phyloP scores from a whole-genome alignment of 2,888 invertebrate species.

The Eutolmus rufibarbis region DNA sequence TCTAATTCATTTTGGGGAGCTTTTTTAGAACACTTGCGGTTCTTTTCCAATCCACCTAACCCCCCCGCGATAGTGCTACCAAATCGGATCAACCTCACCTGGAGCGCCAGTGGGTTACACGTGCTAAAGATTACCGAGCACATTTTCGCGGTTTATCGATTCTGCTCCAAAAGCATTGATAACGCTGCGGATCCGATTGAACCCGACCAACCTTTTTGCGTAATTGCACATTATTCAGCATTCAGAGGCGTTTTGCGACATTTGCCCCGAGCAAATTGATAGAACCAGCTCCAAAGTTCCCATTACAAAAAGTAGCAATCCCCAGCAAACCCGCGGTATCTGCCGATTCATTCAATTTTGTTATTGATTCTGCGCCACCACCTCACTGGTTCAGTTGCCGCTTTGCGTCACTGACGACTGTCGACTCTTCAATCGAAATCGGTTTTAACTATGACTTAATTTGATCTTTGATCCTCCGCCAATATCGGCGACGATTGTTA shows the following conservation, averaged over 20 bases:
- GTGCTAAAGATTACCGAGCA: neutral
- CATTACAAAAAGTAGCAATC: neutral
- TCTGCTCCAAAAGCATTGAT: neutral
- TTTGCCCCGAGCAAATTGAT: neutral
- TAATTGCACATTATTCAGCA: neutral
- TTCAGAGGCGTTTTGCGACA: neutral
- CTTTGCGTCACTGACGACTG: neutral
- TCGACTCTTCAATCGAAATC: neutral
- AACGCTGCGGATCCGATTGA: neutral
- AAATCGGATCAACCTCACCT: neutral
- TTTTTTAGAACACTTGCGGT: slow-evolving; percentile 15
- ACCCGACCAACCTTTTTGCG: neutral
- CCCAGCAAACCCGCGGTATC: neutral
- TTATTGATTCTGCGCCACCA: neutral
- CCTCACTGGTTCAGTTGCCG: neutral
- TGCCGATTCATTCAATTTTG: neutral
- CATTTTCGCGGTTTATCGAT: neutral
- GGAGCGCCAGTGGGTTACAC: neutral
- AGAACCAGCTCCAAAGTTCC: neutral
- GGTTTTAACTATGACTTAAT: neutral
- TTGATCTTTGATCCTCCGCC: neutral
- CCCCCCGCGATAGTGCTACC: neutral
- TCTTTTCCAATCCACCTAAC: neutral
- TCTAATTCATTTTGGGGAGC: neutral
- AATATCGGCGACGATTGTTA: neutral